Evolutionary conservation across 2,113 vertebrate species (phyloP).

Genomic region (Vicugna pacos): DNA sequence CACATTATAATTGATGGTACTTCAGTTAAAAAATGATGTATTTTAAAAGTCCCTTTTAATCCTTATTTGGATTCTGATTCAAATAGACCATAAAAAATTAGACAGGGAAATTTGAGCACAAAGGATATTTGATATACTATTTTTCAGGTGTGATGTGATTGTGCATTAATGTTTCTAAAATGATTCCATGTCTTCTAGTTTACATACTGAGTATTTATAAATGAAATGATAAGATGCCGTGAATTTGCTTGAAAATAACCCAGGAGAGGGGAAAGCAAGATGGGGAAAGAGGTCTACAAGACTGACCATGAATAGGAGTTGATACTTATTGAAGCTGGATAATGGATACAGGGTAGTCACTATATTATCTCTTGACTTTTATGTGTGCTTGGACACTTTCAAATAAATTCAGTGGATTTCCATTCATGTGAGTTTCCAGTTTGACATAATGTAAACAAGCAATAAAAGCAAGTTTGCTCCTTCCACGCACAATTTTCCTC

Average conservation of each 20-base stretch:
- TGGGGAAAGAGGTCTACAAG: not conserved
- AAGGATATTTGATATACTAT: not conserved
- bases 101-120: not conserved
- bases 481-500: not conserved
- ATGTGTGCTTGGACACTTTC: not conserved
- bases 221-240: not conserved
- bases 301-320: not conserved
- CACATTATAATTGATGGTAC: no score
- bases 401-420: not conserved
- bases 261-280: not conserved
- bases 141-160: not conserved
- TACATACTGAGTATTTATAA: not conserved
- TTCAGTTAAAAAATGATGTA: not conserved
- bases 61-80: conserved; percentile 23
- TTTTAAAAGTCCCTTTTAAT: conserved; percentile 20
- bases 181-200: not conserved
- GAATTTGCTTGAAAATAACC: not conserved
- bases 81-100: not conserved
- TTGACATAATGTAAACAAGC: not conserved
- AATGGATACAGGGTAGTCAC: not conserved
- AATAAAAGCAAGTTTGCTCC: not conserved
- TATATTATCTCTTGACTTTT: not conserved
- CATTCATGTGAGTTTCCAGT: not conserved
- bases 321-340: not conserved
- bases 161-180: not conserved